A percentile compares a stretch with the other conserved stretches of the same genome.
These are phyloP conservation scores for Mesocricetus auratus DNA, from an alignment of 2,113 vertebrate genomes.

Conservation along the genomic window DNA sequence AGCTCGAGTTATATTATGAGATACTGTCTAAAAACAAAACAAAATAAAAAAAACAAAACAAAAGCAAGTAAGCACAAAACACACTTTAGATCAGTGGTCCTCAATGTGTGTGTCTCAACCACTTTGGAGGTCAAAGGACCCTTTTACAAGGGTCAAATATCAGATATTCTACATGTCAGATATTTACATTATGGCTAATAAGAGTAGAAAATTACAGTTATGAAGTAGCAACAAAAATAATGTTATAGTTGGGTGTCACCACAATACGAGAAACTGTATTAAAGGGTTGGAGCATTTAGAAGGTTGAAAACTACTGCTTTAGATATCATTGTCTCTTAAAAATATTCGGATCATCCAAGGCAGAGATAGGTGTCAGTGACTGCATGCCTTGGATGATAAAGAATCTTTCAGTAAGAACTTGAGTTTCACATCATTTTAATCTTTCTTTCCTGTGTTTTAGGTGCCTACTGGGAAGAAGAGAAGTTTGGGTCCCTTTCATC, in stretches of 20 bases:
- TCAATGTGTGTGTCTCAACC: neutral
- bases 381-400: neutral
- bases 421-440: conserved; percentile 12
- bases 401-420: neutral
- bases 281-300: neutral
- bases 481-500: neutral
- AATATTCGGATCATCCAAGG: neutral
- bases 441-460: neutral
- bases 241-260: neutral
- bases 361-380: neutral
- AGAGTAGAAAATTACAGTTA: neutral
- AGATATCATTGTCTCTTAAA: neutral
- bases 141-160: neutral
- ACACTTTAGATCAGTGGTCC: neutral
- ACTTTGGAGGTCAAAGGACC: neutral
- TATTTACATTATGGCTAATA: neutral
- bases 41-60: neutral
- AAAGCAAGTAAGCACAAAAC: neutral
- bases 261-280: neutral
- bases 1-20: neutral
- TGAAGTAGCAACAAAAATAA: neutral
- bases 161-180: neutral
- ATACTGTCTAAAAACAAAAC: no score
- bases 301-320: neutral
- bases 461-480: neutral